Base-by-base conservation (phyloP, 2,888 invertebrate species). In the Ptilodon capucinus region DNA sequence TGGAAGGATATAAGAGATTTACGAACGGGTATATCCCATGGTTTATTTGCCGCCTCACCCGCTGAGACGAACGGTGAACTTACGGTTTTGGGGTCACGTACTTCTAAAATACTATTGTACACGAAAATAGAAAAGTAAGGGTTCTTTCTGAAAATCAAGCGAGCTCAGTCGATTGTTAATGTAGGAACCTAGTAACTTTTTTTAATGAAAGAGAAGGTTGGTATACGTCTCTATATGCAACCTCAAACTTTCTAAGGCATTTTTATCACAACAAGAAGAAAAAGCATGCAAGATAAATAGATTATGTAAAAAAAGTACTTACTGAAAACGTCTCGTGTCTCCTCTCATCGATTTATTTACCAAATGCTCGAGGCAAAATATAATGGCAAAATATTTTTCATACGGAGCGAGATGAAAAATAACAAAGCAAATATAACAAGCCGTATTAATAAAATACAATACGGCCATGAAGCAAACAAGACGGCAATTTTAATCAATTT, bases 1-100 rank as follows among this genome's bases (percentile, higher is more conserved):
- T 21, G 21, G 19, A 39, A 39, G 39, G 39, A 39, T 39, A 21
- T 39, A 39, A 39, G 36, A 36, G 36, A 19, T 39, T 21, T 21
- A 39, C 39, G 39, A 13, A 21, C 14, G 21, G 25, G 25, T 40
- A 9, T 25, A 40, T 40, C 40, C 16, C 40, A 40, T 40, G 23
- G 40, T 40, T 40, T 40, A 40, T 25, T 40, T 40, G 23, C 16
- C 25, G 8, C 39, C 16, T 23, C 25, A 19, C 40, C 16, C 25
- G 14, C 16, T 40, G 40, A 40, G 25, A 40, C 40, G 40, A 39
- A 14, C 11, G 39, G 13, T 7, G 39, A 14, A 40, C 23, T 16
- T 25, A 21, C 13, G 23, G 25, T 25, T 39, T 25, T 40, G 23
- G 40, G 23, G 40, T 40, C 40, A 25, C 25, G 40, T 25, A 25